These are phyloP conservation scores for Hestina assimilis DNA, from an alignment of 1,140 invertebrate species.

Conservation along the genomic window DNA sequence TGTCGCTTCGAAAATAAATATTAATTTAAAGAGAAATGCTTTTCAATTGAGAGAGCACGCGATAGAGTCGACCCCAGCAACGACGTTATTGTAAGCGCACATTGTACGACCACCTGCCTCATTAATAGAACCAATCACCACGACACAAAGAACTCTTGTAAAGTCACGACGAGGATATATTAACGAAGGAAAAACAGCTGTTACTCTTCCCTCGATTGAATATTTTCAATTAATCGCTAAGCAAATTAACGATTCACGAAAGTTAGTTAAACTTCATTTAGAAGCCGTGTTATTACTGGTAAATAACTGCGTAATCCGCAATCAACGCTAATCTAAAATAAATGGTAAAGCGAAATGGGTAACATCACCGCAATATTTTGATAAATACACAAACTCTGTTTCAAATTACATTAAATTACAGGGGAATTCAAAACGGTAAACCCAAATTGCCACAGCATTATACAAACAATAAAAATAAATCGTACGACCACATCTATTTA, in stretches of 20 bases:
- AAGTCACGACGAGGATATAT: slow-evolving; percentile 21
- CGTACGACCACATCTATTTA: slow-evolving; percentile 10
- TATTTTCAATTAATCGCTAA: no score
- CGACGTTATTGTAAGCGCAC: slow-evolving; percentile 37
- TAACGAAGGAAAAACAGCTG: slow-evolving; percentile 20
- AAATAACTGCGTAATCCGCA: no score
- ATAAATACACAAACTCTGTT: slow-evolving; percentile 4
- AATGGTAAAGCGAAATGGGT: neutral
- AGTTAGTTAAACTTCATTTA: no score
- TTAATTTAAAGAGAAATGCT: slow-evolving; percentile 30
- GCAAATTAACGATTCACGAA: no score
- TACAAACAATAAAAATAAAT: slow-evolving; percentile 22
- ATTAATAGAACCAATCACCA: slow-evolving; percentile 44
- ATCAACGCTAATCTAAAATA: neutral
- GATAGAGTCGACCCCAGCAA: slow-evolving; percentile 29
- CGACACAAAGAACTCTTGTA: slow-evolving; percentile 23
- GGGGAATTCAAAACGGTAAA: slow-evolving; percentile 4
- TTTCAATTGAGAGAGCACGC: slow-evolving; percentile 30
- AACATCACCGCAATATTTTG: neutral
- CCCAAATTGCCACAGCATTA: slow-evolving; percentile 10
- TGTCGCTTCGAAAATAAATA: slow-evolving; percentile 21
- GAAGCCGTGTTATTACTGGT: no score
- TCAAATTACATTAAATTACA: slow-evolving; percentile 5
- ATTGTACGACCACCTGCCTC: slow-evolving; percentile 65
- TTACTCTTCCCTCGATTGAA: neutral